Conservation (phyloP, 2,797 vertebrate genomes). For the Acrossocheilus wenchowensis region DNA sequence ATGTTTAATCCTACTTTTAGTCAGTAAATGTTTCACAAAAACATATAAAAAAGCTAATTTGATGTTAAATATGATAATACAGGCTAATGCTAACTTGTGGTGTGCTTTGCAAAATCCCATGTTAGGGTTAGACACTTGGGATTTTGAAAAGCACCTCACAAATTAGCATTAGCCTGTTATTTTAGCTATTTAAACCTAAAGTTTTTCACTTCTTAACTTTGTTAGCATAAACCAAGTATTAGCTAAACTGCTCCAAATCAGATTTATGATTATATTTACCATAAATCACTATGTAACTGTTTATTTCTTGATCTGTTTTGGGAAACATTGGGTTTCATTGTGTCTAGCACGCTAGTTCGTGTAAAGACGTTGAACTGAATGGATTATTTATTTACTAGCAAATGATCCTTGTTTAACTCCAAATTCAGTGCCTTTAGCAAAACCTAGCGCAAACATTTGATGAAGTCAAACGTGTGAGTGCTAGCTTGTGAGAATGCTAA, state of each 20-base stretch:
- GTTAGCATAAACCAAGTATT: conserved; percentile 23
- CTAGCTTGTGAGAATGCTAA: not conserved
- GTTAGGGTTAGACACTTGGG: not conserved
- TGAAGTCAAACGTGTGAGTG: no score
- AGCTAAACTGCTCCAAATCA: conserved; percentile 65
- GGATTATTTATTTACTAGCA: not conserved
- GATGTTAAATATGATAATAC: not conserved
- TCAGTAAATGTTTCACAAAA: not conserved
- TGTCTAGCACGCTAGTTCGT: not conserved
- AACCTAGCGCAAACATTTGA: not conserved
- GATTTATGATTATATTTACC: conserved; percentile 69
- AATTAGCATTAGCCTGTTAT: not conserved
- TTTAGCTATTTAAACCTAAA: not conserved
- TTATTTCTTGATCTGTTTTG: not conserved
- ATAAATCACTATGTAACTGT: conserved; percentile 28
- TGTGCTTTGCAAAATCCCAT: not conserved
- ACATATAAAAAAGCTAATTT: not conserved
- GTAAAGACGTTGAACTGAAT: not conserved
- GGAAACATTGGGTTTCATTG: not conserved
- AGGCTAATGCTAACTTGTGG: not conserved
- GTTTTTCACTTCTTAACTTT: not conserved
- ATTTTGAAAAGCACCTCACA: not conserved
- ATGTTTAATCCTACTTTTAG: not conserved
- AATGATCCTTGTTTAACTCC: no score
- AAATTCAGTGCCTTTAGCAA: not conserved